phyloP scores from a whole-genome alignment of 2,113 vertebrate genomes.

The Otus sunia region DNA sequence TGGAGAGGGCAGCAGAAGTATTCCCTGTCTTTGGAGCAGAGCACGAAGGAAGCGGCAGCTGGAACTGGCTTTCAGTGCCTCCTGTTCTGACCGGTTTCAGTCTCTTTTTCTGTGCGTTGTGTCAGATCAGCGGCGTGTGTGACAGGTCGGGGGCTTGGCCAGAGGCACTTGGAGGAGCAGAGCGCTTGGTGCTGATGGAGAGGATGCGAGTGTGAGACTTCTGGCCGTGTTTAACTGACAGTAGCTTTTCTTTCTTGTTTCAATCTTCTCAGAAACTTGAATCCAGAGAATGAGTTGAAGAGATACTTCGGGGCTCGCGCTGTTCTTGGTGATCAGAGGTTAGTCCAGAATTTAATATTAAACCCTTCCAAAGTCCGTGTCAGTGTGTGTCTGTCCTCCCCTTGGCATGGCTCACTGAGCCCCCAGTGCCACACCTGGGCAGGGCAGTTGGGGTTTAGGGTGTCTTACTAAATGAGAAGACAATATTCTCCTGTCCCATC shows the following conservation, averaged over 20 bases:
- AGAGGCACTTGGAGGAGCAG: background rate
- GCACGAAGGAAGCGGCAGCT: background rate
- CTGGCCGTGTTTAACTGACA: background rate
- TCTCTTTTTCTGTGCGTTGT: background rate
- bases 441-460: background rate
- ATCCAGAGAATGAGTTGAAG: slow-evolving; percentile 95
- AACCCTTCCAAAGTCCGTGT: background rate
- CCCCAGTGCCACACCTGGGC: background rate
- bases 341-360: background rate
- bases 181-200: background rate
- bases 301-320: slow-evolving; percentile 95
- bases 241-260: background rate
- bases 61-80: background rate
- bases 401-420: background rate
- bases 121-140: background rate
- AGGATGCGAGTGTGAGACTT: background rate
- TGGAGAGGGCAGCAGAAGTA: slow-evolving; percentile 53
- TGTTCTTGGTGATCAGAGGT: slow-evolving; percentile 95
- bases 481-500: too few relatives aligned
- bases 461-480: background rate
- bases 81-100: background rate
- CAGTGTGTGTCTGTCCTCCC: background rate
- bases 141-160: background rate
- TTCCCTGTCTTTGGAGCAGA: background rate
- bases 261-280: slow-evolving; percentile 84